Base-by-base conservation (phyloP, 2,888 invertebrate genomes). In the Rhagonycha lutea region DNA sequence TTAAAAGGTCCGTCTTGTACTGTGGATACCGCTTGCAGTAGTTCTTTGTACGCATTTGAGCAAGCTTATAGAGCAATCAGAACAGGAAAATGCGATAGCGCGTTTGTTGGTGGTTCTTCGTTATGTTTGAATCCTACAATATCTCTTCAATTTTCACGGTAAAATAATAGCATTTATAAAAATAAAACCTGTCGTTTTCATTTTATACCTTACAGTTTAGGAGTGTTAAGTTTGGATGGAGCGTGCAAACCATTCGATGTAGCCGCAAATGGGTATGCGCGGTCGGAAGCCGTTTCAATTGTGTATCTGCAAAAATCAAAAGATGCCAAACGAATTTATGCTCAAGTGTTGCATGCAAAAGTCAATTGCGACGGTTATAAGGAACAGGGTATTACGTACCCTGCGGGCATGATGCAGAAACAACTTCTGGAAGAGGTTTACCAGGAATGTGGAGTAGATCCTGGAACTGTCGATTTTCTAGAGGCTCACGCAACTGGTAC, bases 11-110 rank as follows among this genome's bases (percentile, higher is more conserved):
- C 98, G 0, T 96, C 97, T 5, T 95, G 93, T 88, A 91, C 94
- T 0, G 90, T 96, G 10, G 98, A 98, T 88, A 96, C 98, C 0
- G 98, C 98, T 0, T 98, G 98, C 86, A 97, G 97, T n/a, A 98
- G 98, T 73, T 95, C 97, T 9, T 90, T 97, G 80, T 92, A 95
- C 82, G 98, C 97, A 0, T 80, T 98, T 73, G 96, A 98, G 83
- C 93, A 94, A 79, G 96, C 95, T 12, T 95, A 93, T 86, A 90
- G 91, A 68, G 91, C 95, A 0, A 92, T 97, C 67, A 89, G 94
- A 47, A 91, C 92, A 80, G 97, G 96, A 0, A 92, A 93, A 78
- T 96, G 97, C 83, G 97, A 98, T 78, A 91, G 94, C 0, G 98
- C 98, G 0, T 92, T 98, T 72, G 96, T 98, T 3, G 97, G 95